Evolutionary conservation across 2,113 vertebrate species (phyloP), one percentile per base, ranked within the genome.

Genomic region (Pedionomus torquatus): DNA sequence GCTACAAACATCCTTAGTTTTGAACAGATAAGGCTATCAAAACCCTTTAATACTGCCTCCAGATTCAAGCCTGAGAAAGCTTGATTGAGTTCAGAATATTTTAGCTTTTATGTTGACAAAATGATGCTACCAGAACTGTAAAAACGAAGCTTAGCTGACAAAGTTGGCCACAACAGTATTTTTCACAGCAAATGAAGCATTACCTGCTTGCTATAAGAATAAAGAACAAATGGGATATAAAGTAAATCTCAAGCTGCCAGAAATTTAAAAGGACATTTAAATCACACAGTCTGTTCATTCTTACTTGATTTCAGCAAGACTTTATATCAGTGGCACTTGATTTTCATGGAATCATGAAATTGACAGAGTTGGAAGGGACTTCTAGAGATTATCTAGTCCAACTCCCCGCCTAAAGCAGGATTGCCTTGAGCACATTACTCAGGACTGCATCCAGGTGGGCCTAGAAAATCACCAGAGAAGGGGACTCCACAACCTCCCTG

Each of bases 31-130:
- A 72, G 74, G 31, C 68, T 87, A 72, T 87, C 55, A n/a, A 78
- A 88, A 61, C n/a, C 60, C 49, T 71, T 68, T 92, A 93, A 92
- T 70, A 26, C 20, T 51, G 80, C 30, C 41, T 92, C 83, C 0
- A 0, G 91, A 96, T 60, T 86, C 41, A 86, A 93, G 44, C 9
- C 46, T 91, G 65, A 57, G 80, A 92, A 91, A 92, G 28, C 28
- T 55, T 92, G 64, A 91, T 76, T 90, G 83, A 89, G 63, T 91
- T 95, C 81, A 72, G 90, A 95, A 95, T 95, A 87, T 87, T 95
- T 95, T 90, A 85, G 43, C 61, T 95, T 94, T 94, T 88, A 93
- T 68, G 58, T 89, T 96, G 82, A 91, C 75, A 97, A 93, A 94
- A 33, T 78, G 75, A 83, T 83, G 48, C 13, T 81, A 85, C 46